A percentile compares a stretch with the other conserved stretches of the same genome.
These are phyloP conservation scores for Fistularia tabacaria DNA, from an alignment of 2,797 vertebrate species.

Conservation along the genomic window DNA sequence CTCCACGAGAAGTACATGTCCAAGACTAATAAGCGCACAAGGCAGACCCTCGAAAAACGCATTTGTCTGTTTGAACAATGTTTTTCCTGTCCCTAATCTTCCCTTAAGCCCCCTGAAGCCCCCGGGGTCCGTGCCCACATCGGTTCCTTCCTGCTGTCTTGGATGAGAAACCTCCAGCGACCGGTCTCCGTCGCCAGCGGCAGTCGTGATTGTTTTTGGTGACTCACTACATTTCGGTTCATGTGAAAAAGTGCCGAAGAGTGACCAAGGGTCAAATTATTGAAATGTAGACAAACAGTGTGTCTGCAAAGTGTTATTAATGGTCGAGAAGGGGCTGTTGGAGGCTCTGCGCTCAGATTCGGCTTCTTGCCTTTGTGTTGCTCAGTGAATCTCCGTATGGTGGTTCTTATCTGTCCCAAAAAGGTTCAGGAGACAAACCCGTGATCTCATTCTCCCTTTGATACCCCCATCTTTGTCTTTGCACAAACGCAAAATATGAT, in stretches of 20 bases:
- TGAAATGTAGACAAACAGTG: slow-evolving; percentile 25
- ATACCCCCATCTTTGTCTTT: background rate
- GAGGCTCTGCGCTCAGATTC: too few relatives aligned
- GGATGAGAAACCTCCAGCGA: too few relatives aligned
- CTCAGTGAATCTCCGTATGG: too few relatives aligned
- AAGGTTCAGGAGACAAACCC: too few relatives aligned
- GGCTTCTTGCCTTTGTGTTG: too few relatives aligned
- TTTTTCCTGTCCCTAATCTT: slow-evolving; percentile 8
- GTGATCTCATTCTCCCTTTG: too few relatives aligned
- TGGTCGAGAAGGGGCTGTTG: too few relatives aligned
- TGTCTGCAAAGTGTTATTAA: slow-evolving; percentile 11
- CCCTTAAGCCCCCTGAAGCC: background rate
- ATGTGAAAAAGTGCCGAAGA: background rate
- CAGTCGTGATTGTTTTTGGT: background rate
- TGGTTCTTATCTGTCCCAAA: too few relatives aligned
- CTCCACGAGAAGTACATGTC: slow-evolving; percentile 18
- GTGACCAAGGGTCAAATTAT: slow-evolving; percentile 23
- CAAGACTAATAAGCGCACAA: slow-evolving; percentile 26
- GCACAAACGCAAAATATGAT: too few relatives aligned
- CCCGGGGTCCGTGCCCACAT: too few relatives aligned
- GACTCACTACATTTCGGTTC: slow-evolving; percentile 8
- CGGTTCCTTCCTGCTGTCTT: too few relatives aligned
- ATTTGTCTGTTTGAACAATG: slow-evolving; percentile 27
- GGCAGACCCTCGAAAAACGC: slow-evolving; percentile 9
- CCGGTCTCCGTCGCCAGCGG: too few relatives aligned